phyloP scores from a whole-genome alignment of 23 tunicate species.

The Ascidia mentula region DNA sequence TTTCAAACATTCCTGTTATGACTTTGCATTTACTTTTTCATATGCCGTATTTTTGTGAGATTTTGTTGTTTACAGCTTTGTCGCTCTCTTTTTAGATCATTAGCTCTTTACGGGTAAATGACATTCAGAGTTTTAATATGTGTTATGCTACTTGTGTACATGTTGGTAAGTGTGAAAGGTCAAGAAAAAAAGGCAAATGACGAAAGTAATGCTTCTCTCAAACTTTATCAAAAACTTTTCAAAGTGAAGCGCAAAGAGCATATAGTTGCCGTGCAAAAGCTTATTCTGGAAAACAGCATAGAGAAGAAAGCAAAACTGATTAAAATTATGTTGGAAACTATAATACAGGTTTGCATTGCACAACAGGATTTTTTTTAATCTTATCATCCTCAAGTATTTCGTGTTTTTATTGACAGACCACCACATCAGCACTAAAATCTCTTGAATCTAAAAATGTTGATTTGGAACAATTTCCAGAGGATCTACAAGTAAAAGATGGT shows the following conservation, averaged over 20 bases:
- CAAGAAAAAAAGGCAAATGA: background rate
- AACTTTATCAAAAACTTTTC: constrained; percentile 65
- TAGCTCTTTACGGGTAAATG: no score
- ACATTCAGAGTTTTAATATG: background rate
- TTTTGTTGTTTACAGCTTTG: no score
- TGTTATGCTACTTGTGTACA: background rate
- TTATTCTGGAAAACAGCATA: constrained; percentile 42
- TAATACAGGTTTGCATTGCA: constrained; percentile 39
- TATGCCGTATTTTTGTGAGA: no score
- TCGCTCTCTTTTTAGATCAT: no score
- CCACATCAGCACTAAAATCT: background rate
- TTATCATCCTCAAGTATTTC: background rate
- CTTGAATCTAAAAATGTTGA: background rate
- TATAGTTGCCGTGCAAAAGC: constrained; percentile 51
- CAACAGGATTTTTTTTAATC: background rate
- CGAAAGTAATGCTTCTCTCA: background rate
- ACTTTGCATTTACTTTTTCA: no score
- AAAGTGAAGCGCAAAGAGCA: constrained; percentile 89
- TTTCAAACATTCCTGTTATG: no score
- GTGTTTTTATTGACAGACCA: background rate
- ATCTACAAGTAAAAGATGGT: background rate
- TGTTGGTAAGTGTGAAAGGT: background rate
- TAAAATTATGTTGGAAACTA: constrained; percentile 46
- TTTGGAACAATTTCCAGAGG: background rate
- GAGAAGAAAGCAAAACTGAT: constrained; percentile 52